Percentiles rank a stretch among this genome's conserved stretches.
These are phyloP conservation scores for Oreochromis grahami DNA, from an alignment of 2,797 vertebrate genomes.

Conservation along the genomic window DNA sequence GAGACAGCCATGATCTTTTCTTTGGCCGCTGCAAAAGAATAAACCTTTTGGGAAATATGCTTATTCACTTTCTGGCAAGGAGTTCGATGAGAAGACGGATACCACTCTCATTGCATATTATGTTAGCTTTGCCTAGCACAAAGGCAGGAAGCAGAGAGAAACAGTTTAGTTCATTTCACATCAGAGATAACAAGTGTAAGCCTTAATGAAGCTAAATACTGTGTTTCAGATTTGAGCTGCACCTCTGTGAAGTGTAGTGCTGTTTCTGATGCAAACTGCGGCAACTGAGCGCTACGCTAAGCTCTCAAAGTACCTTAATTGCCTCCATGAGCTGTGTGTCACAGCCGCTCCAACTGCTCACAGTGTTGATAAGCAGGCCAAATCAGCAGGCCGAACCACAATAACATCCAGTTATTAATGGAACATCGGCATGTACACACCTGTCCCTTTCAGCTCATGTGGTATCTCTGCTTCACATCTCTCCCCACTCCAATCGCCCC, in stretches of 20 bases:
- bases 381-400: not conserved
- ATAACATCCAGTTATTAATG: not conserved
- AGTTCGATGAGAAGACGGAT: not conserved
- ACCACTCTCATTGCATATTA: not conserved
- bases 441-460: not conserved
- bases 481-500: not conserved
- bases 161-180: not conserved
- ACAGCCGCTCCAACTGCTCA: slow-evolving; percentile 4
- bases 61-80: not conserved
- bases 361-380: not conserved
- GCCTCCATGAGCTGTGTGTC: slow-evolving; percentile 1
- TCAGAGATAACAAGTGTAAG: not conserved
- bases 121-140: not conserved
- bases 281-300: not conserved
- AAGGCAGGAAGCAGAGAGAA: not conserved
- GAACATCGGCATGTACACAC: not conserved
- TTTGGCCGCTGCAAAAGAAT: slow-evolving; percentile 1
- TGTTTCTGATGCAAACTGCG: not conserved
- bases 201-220: not conserved
- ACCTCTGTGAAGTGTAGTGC: not conserved
- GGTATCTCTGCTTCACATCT: not conserved
- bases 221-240: not conserved
- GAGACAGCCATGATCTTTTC: slow-evolving; percentile 18
- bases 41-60: slow-evolving; percentile 3
- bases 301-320: slow-evolving; percentile 11